Conservation (phyloP, 2,888 invertebrate species). For the Idaea straminata region DNA sequence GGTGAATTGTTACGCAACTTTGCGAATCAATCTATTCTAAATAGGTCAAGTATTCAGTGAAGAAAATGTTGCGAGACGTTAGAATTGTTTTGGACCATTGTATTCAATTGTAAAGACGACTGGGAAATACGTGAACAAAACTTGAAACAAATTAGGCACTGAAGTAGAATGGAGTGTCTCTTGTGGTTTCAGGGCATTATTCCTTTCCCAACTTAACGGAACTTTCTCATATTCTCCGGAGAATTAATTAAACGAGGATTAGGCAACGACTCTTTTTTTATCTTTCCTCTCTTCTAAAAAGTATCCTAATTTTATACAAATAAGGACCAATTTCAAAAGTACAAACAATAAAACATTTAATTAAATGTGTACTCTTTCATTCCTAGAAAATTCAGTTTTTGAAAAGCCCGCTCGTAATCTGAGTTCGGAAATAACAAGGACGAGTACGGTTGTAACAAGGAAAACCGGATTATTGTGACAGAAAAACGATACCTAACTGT, state of each 20-base stretch:
- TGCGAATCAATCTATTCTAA: conserved; percentile 36
- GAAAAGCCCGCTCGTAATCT: background rate
- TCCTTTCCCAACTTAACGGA: conserved; percentile 50
- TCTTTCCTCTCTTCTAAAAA: conserved; percentile 18
- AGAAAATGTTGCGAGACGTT: conserved; percentile 22
- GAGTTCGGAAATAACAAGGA: conserved; percentile 10
- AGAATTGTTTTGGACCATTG: conserved; percentile 40
- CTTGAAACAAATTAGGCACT: conserved; percentile 58
- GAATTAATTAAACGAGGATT: conserved; percentile 64
- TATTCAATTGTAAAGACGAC: conserved; percentile 55
- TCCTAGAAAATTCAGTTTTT: background rate
- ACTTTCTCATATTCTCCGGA: conserved; percentile 51
- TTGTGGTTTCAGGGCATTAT: conserved; percentile 44
- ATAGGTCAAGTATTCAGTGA: conserved; percentile 39
- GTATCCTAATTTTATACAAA: conserved; percentile 18
- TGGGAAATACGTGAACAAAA: conserved; percentile 55
- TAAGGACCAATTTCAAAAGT: conserved; percentile 6
- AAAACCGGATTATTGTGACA: conserved; percentile 16
- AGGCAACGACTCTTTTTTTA: conserved; percentile 44
- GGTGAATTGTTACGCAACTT: conserved; percentile 41
- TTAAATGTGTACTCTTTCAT: background rate
- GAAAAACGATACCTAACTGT: conserved; percentile 2
- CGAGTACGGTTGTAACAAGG: conserved; percentile 12
- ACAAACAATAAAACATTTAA: background rate
- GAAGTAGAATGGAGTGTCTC: conserved; percentile 45